Evolutionary conservation across 2,113 vertebrate species (phyloP).

Genomic region (Oreocharis arfaki): DNA sequence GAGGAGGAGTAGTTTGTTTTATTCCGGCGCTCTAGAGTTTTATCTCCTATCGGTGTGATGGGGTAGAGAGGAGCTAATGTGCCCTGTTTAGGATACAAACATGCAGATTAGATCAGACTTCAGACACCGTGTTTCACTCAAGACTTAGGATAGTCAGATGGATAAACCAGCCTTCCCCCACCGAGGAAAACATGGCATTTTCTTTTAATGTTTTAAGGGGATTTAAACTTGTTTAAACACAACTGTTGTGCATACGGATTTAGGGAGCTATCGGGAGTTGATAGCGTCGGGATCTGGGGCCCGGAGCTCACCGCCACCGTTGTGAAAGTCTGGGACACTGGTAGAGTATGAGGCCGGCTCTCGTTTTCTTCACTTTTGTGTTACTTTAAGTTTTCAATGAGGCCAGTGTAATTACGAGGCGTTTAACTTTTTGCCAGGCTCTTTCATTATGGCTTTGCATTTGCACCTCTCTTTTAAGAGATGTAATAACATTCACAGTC

Average conservation of each 20-base stretch:
- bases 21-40: constrained; percentile 75
- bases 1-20: constrained; percentile 78
- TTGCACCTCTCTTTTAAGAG: constrained; percentile 73
- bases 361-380: constrained; percentile 2
- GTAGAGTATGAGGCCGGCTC: not conserved
- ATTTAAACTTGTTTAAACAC: not conserved
- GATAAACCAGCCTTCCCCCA: not conserved
- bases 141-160: not conserved
- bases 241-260: not conserved
- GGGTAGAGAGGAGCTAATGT: constrained; percentile 67
- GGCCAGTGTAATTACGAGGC: constrained; percentile 72
- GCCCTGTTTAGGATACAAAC: constrained; percentile 82
- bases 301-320: not conserved
- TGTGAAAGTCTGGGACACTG: not conserved
- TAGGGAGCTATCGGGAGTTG: not conserved
- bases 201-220: not conserved
- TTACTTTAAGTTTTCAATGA: constrained; percentile 68
- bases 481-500: constrained; percentile 83
- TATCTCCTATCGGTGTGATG: constrained; percentile 73
- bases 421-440: constrained; percentile 82
- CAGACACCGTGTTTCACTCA: constrained; percentile 60
- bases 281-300: not conserved
- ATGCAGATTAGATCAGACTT: constrained; percentile 75
- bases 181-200: not conserved
- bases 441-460: constrained; percentile 74